Evolutionary conservation across 1,140 invertebrate species (phyloP), one percentile per base, ranked within the genome.

Genomic region (Halictus rubicundus): DNA sequence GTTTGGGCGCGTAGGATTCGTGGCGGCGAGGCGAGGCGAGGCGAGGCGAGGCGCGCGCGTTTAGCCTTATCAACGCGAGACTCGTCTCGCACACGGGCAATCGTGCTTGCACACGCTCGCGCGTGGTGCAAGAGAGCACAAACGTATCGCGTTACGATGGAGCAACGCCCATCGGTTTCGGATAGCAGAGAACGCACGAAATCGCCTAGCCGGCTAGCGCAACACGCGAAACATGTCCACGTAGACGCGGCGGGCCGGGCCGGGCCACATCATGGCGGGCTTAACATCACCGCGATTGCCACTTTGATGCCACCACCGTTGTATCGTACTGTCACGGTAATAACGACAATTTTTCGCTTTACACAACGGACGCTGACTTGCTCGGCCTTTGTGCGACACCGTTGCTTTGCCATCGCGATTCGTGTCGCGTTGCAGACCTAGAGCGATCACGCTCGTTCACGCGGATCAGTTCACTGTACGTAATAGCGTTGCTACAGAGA

Each of bases 101-200:
- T 49, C 46, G 46, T 12, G 46, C 46, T 0, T 3, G 16, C 46
- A 49, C 46, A 49, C 46, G 46, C 60, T 46, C 46, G 60, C 78
- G 49, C 59, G 79, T 49, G 46, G 14, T 49, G 46, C 46, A 84
- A 80, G 71, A 78, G 77, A 86, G 84, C 80, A 88, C 87, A 91
- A 89, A 89, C 85, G 87, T 91, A 91, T 91, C 89, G 69, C 82
- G 64, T 91, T 91, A 88, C 89, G 81, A 78, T 83, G 87, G 87
- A 91, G 86, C 88, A 89, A 91, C 89, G 89, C 88, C 90, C 89
- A 89, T 90, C 80, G 83, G 82, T 89, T 87, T 89, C 87, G 81
- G 77, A 86, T 89, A 86, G 87, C 84, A 73, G 83, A 70, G 78
- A 83, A 77, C 68, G 68, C 52, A 68, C 75, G 74, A 77, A 84